phyloP scores from a whole-genome alignment of 2,888 invertebrate species.

The Amphimallon solstitiale region DNA sequence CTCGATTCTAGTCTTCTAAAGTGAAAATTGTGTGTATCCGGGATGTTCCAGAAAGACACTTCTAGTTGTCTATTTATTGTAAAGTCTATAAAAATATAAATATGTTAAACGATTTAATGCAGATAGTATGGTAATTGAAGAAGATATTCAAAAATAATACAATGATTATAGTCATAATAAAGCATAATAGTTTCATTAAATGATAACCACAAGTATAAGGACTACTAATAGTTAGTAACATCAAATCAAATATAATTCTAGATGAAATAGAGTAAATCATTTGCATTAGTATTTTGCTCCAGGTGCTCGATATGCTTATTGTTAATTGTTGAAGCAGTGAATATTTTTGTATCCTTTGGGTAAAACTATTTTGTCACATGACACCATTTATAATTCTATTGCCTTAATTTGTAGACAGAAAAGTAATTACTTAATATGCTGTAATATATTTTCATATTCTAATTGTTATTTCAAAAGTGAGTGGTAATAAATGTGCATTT shows the following conservation, averaged over 20 bases:
- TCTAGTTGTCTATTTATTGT: constrained; percentile 14
- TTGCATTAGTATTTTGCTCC: background rate
- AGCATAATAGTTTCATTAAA: constrained; percentile 15
- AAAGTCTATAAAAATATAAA: background rate
- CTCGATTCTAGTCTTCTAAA: constrained; percentile 20
- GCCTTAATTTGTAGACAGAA: background rate
- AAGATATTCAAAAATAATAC: background rate
- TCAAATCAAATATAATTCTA: constrained; percentile 32
- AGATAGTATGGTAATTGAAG: background rate
- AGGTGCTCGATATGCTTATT: constrained; percentile 25
- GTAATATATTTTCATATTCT: too few species aligned
- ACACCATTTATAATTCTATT: background rate
- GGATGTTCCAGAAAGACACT: background rate
- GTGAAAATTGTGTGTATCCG: constrained; percentile 5
- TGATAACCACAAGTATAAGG: constrained; percentile 16
- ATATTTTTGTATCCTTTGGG: constrained; percentile 14
- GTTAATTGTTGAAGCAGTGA: background rate
- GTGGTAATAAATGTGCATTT: too few species aligned
- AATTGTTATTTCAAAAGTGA: too few species aligned
- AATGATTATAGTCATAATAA: constrained; percentile 5
- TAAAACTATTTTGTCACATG: background rate
- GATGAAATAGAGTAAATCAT: background rate
- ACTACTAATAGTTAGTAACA: constrained; percentile 17
- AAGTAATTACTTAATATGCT: background rate
- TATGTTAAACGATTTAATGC: background rate